Conservation (phyloP, 1,140 invertebrate species). For the Leptinotarsa lineolata region DNA sequence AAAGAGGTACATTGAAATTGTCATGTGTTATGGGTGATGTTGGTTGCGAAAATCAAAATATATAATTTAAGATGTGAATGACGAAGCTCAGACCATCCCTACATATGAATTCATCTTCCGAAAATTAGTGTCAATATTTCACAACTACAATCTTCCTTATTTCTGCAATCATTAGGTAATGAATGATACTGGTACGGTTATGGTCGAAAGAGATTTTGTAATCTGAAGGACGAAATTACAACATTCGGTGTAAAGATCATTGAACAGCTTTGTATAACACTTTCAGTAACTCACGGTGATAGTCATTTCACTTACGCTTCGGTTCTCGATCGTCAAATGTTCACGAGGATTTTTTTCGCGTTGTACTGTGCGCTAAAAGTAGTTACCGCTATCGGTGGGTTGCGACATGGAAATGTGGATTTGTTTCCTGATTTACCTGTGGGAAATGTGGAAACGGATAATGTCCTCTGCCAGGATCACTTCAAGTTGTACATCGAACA, state of each 20-base stretch:
- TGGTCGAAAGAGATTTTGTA: constrained; percentile 7
- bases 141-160: not conserved
- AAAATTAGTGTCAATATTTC: no score
- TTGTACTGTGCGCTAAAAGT: constrained; percentile 22
- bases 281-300: constrained; percentile 30
- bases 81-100: no score
- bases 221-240: constrained; percentile 29
- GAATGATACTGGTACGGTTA: not conserved
- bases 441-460: constrained; percentile 33
- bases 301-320: constrained; percentile 26
- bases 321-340: constrained; percentile 18
- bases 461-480: constrained; percentile 41
- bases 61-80: no score
- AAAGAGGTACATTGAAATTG: no score
- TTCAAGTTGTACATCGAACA: constrained; percentile 41
- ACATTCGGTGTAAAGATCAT: constrained; percentile 12
- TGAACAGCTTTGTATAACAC: constrained; percentile 19
- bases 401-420: constrained; percentile 26
- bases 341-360: constrained; percentile 18
- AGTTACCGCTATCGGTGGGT: not conserved
- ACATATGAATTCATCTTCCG: no score
- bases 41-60: no score
- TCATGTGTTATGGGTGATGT: no score
- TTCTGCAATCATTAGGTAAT: constrained; percentile 13
- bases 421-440: constrained; percentile 40